Base-by-base conservation (phyloP, 2,888 invertebrate species). In the Eurytoma adleriae region DNA sequence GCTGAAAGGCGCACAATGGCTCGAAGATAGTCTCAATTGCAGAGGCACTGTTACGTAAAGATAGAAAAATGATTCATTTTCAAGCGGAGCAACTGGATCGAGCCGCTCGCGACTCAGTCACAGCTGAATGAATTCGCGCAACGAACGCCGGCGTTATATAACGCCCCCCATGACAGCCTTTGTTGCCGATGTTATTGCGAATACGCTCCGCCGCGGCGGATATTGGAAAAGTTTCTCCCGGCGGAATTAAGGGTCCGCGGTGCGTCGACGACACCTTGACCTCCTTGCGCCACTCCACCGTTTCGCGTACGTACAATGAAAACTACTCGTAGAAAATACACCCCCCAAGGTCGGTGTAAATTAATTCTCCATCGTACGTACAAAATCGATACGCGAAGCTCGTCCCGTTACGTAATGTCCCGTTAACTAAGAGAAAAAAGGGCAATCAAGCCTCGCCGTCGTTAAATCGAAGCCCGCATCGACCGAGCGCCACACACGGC, bases 51-150 rank as follows among this genome's bases (percentile, higher is more conserved):
- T 80, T 77, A 62, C 40, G 27, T 73, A 68, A 77, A 3, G 16
- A 69, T 16, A 50, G 30, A 68, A 18, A 68, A 62, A 72, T 80
- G 73, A 77, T 72, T 62, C 64, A 50, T 50, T 70, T 40, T 40
- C 40, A 40, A 7, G 20, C 14, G 10, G 59, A 48, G 24, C 14
- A 30, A 3, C 16, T 30, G 20, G 62, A 70, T 75, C 20, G 52
- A 54, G 59, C 59, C 12, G 73, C 40, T n/a, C 40, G 50, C 61
- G 14, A 56, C 30, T 72, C 40, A 16, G 66, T 79, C 71, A 71
- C 40, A 79, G 61, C 24, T 69, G 70, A 74, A 74, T 48, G 66
- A 69, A 40, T 62, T 27, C 57, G 52, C 18, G 73, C 62, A 66
- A 70, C 18, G 18, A 62, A 27, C 24, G 48, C 16, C 4, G 20